Percentiles rank a stretch among this genome's conserved stretches.
These are phyloP conservation scores for Nymphalis polychloros DNA, from an alignment of 2,888 invertebrate genomes.

Conservation along the genomic window DNA sequence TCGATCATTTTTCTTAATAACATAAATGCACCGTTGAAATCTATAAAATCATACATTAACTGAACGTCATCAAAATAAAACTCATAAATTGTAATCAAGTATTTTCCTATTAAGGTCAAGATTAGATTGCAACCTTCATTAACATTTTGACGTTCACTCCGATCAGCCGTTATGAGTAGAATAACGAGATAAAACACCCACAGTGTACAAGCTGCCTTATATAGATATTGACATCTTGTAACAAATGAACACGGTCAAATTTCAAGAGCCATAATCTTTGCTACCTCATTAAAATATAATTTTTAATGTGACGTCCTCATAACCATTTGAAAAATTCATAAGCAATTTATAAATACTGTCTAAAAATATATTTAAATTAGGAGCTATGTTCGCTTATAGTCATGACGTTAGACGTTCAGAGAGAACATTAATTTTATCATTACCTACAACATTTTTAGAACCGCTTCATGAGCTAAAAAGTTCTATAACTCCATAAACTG, in stretches of 20 bases:
- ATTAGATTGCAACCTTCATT: constrained; percentile 47
- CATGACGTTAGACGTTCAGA: too few species aligned
- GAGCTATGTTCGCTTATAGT: too few species aligned
- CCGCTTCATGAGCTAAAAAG: too few species aligned
- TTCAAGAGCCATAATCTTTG: constrained; percentile 37
- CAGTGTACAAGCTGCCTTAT: constrained; percentile 47
- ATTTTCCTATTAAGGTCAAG: constrained; percentile 52
- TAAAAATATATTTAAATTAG: background rate
- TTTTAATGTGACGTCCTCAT: constrained; percentile 7
- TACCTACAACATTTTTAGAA: too few species aligned
- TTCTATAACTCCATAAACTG: too few species aligned
- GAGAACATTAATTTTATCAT: too few species aligned
- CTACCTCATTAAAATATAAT: constrained; percentile 8
- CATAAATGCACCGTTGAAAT: background rate
- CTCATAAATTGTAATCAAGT: constrained; percentile 42
- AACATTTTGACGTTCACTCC: constrained; percentile 49
- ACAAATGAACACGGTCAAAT: constrained; percentile 49
- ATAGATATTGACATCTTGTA: constrained; percentile 49
- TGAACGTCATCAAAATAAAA: constrained; percentile 28
- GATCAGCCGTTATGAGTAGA: constrained; percentile 31
- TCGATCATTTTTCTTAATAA: background rate
- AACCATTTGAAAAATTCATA: background rate
- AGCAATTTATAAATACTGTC: background rate
- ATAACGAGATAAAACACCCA: constrained; percentile 42
- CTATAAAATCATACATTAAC: constrained; percentile 14